Percentiles rank a stretch among this genome's conserved stretches.
Evolutionary conservation across 53 echinoderm and acorn worm species (phyloP).

Genomic region (Temnopleurus reevesii): DNA sequence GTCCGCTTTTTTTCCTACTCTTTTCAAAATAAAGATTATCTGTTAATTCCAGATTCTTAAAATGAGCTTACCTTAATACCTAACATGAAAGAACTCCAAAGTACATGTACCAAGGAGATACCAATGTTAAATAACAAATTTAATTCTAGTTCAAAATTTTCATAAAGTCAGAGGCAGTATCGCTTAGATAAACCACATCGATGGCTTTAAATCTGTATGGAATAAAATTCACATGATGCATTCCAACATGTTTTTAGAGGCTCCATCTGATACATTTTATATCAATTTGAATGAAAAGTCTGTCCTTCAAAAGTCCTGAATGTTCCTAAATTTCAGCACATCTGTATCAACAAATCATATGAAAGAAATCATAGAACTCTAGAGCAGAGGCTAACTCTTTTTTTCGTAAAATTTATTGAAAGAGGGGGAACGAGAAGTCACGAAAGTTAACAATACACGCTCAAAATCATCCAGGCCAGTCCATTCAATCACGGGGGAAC

Average conservation of each 20-base stretch:
- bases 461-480: constrained; percentile 18
- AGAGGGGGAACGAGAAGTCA: not conserved
- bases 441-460: constrained; percentile 27
- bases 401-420: not conserved
- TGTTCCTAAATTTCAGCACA: not conserved
- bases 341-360: not conserved
- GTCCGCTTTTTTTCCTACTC: too few species aligned
- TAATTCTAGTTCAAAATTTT: too few species aligned
- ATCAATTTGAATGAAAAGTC: not conserved
- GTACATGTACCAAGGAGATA: too few species aligned
- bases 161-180: too few species aligned
- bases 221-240: not conserved
- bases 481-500: not conserved
- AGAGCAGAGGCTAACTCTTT: constrained; percentile 4
- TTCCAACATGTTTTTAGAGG: not conserved
- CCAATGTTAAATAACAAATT: too few species aligned
- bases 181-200: not conserved
- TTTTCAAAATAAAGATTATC: too few species aligned
- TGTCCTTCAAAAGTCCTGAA: not conserved
- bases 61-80: too few species aligned
- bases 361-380: not conserved
- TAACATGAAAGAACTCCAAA: too few species aligned
- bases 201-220: not conserved
- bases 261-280: not conserved
- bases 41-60: too few species aligned